Conservation (phyloP, 2,113 vertebrate genomes). For the Hemibagrus wyckioides region DNA sequence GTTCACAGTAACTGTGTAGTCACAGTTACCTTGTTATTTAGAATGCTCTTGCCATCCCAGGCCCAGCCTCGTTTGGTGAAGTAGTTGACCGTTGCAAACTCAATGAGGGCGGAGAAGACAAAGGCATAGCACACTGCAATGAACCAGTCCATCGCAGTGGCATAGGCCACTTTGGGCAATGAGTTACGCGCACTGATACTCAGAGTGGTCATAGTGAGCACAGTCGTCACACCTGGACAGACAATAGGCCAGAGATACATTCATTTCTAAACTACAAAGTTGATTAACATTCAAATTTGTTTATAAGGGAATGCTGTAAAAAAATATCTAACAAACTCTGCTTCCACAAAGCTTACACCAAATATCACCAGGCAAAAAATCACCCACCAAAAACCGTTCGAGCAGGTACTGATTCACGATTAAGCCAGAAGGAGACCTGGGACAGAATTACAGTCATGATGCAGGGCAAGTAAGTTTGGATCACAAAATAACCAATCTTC, state of each 20-base stretch:
- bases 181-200: constrained; percentile 95
- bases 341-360: neutral
- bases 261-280: neutral
- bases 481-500: constrained; percentile 97
- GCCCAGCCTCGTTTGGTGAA: constrained; percentile 97
- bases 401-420: constrained; percentile 92
- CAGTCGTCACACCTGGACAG: constrained; percentile 88
- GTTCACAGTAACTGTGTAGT: constrained; percentile 42
- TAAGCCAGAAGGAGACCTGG: constrained; percentile 96
- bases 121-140: constrained; percentile 96
- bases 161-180: constrained; percentile 93
- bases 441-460: constrained; percentile 98
- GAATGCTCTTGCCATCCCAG: constrained; percentile 93
- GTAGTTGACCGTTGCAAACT: constrained; percentile 96
- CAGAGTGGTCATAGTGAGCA: constrained; percentile 93
- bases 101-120: constrained; percentile 94
- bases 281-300: neutral
- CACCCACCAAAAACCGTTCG: constrained; percentile 94
- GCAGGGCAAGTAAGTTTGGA: constrained; percentile 93
- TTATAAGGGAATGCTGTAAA: neutral
- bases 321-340: neutral
- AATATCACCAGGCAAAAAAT: neutral
- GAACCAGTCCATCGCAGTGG: constrained; percentile 98
- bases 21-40: constrained; percentile 85
- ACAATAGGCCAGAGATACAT: constrained; percentile 28